Evolutionary conservation across 2,888 invertebrate genomes (phyloP).

Genomic region (Hirudinaria manillensis): DNA sequence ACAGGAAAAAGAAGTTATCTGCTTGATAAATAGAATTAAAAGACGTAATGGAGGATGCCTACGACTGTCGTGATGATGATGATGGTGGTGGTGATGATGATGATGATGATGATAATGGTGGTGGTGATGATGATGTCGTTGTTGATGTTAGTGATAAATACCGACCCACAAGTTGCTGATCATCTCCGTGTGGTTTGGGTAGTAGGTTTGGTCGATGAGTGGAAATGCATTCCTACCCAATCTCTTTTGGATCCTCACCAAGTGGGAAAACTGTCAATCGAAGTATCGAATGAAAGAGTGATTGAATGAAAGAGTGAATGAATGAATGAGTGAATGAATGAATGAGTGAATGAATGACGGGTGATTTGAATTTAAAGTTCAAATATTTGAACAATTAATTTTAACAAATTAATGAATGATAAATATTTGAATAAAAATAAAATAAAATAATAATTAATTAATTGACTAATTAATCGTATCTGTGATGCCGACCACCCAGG

Average conservation of each 20-base stretch:
- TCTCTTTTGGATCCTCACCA: conserved; percentile 81
- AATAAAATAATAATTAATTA: no score
- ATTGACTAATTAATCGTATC: no score
- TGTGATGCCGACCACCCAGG: no score
- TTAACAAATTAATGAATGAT: no score
- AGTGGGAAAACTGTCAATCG: conserved; percentile 55
- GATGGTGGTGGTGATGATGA: conserved; percentile 28
- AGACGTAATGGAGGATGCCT: not conserved
- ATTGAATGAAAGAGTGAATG: not conserved
- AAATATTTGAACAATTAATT: no score
- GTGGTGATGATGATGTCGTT: conserved; percentile 17
- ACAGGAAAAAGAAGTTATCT: not conserved
- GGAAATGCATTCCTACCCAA: conserved; percentile 88
- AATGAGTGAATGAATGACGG: no score
- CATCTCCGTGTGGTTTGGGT: conserved; percentile 91
- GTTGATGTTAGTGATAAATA: not conserved
- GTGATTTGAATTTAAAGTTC: not conserved
- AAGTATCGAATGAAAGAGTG: not conserved
- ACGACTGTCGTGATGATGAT: conserved; percentile 25
- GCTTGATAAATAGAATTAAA: not conserved
- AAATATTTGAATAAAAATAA: no score
- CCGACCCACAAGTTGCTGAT: conserved; percentile 63
- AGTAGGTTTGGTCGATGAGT: conserved; percentile 89
- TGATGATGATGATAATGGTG: conserved; percentile 24
- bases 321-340: not conserved